Conservation (phyloP, 2,797 vertebrate genomes). For the Scyliorhinus canicula region DNA sequence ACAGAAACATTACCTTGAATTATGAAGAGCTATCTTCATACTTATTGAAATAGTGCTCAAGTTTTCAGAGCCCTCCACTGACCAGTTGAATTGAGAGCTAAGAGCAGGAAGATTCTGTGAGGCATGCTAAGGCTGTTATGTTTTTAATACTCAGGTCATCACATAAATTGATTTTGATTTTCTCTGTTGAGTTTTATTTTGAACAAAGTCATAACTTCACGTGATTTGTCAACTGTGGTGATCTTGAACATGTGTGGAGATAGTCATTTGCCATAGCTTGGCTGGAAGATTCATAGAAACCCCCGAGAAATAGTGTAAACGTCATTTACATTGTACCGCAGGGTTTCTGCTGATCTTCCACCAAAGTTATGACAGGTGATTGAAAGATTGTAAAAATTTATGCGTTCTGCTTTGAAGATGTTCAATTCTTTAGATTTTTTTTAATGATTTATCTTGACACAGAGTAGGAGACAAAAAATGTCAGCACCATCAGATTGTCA, state of each 20-base stretch:
- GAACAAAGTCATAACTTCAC: not conserved
- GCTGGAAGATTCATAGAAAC: not conserved
- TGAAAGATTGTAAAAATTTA: not conserved
- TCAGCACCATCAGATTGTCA: not conserved
- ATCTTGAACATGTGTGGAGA: not conserved
- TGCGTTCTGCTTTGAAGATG: not conserved
- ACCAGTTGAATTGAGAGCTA: not conserved
- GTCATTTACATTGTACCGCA: not conserved
- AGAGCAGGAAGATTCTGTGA: no score
- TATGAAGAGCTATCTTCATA: not conserved
- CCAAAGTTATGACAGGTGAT: not conserved
- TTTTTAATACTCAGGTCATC: not conserved
- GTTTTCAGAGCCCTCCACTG: not conserved
- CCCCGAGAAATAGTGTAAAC: not conserved
- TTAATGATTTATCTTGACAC: not conserved
- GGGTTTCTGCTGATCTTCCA: not conserved
- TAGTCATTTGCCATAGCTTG: not conserved
- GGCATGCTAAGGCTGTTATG: not conserved
- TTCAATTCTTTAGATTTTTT: not conserved
- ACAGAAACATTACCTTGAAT: not conserved
- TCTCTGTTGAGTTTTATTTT: not conserved
- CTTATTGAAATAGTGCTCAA: not conserved
- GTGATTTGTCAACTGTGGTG: not conserved
- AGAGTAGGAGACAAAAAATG: not conserved
- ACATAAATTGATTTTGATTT: not conserved